Evolutionary conservation across 2,113 vertebrate species (phyloP), one percentile per base, ranked within the genome.

Genomic region (Campylomormyrus tamandua): DNA sequence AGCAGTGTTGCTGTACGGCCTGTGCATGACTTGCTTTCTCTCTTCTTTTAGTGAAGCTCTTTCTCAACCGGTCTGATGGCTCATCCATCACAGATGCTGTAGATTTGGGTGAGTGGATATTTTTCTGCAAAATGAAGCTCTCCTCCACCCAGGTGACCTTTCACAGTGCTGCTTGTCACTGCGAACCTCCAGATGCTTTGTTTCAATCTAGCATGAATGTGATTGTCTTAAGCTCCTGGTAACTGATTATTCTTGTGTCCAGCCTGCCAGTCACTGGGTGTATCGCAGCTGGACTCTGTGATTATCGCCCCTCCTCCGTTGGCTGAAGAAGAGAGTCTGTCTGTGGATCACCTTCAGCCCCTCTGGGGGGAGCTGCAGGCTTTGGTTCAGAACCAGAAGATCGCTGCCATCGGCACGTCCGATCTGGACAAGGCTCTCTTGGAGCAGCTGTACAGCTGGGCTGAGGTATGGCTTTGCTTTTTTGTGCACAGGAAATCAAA

Each of bases 391-490:
- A 97, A 94, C 92, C 96, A 97, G 92, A 96, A 96, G 93, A 96
- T 99, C 66, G 96, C 97, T 49, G 97, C 97, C 42, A 99, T 99
- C 88, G 98, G 98, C 56, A 99, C 98, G 17, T 98, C 98, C 0
- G 98, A 99, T 93, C 95, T 99, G 90, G 98, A 99, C 95, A 99
- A 99, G 96, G 94, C 95, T 1, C 94, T 97, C 84, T 91, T 99
- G 94, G 98, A 99, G 91, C 96, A 99, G 93, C 97, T 99, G 2
- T 98, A 98, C 93, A 95, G 96, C 91, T 99, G 98, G 98, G 97
- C 98, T 93, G 96, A 99, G 97, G 98, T 99, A 94, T 77, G 88
- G 21, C 50, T 27, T 10, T 50, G 52, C 5, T 1, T 52, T 0
- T 21, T 11, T 48, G 13, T 27, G 24, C 4, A 35, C 3, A 31